Evolutionary conservation across 23 tunicate genomes (phyloP).

Genomic region (Aplidium turbinatum): DNA sequence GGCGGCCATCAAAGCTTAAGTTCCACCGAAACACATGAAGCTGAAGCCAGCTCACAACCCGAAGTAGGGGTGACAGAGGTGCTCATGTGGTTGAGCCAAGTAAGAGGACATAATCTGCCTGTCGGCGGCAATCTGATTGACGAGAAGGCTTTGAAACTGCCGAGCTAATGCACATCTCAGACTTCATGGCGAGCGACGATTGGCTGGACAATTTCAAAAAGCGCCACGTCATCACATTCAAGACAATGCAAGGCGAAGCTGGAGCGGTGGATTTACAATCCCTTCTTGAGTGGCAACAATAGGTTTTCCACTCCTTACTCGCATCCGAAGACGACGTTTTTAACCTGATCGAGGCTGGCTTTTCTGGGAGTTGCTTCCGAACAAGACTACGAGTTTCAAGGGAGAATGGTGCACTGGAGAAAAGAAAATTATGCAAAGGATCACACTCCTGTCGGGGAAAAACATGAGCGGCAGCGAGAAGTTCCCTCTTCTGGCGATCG

Average conservation of each 20-base stretch:
- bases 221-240: constrained; percentile 48
- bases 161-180: constrained; percentile 6
- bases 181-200: constrained; percentile 46
- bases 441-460: constrained; percentile 43
- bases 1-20: constrained; percentile 29
- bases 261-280: constrained; percentile 39
- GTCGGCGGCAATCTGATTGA: constrained; percentile 17
- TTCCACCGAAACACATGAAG: constrained; percentile 13
- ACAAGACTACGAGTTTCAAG: constrained; percentile 29
- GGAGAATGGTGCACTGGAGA: constrained; percentile 42
- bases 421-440: constrained; percentile 55
- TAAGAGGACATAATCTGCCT: constrained; percentile 19
- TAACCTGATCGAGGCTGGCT: constrained; percentile 43
- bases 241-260: constrained; percentile 32
- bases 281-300: constrained; percentile 48
- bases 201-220: constrained; percentile 38
- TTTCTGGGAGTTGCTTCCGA: constrained; percentile 37
- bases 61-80: constrained; percentile 23
- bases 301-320: constrained; percentile 44
- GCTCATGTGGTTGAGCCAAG: constrained; percentile 38
- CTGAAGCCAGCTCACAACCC: constrained; percentile 12
- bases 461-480: constrained; percentile 38
- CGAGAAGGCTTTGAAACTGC: constrained; percentile 6
- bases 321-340: constrained; percentile 37
- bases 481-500: constrained; percentile 56